Percentiles rank a stretch among this genome's conserved stretches.
Conservation (phyloP, 35 echinoderm and acorn worm genomes). For the Hemicentrotus pulcherrimus region DNA sequence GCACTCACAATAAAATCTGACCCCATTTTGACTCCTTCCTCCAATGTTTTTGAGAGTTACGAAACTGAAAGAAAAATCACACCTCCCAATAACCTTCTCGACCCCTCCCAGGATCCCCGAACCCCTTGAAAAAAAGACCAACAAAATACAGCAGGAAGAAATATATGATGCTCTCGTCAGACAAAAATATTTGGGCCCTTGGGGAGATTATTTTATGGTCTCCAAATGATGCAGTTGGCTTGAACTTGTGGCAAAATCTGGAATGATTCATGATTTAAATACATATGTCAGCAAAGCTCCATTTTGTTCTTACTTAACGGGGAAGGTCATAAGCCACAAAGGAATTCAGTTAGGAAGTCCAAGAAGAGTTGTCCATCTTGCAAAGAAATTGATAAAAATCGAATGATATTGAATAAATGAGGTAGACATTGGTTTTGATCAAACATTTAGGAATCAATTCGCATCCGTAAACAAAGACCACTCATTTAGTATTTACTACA, state of each 20-base stretch:
- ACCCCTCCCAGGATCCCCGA: neutral
- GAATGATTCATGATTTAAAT: constrained; percentile 20
- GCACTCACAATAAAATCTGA: constrained; percentile 3
- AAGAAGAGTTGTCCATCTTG: neutral
- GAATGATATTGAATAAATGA: too few species aligned
- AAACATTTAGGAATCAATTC: too few species aligned
- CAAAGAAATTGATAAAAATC: too few species aligned
- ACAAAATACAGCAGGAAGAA: neutral
- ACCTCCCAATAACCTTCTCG: neutral
- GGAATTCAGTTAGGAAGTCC: neutral
- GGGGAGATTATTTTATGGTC: neutral
- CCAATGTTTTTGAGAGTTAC: neutral
- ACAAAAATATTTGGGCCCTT: neutral
- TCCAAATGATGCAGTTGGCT: neutral
- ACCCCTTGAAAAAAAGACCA: neutral
- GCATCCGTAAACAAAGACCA: too few species aligned
- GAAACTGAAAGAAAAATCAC: neutral
- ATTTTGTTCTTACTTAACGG: neutral
- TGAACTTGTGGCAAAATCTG: constrained; percentile 3
- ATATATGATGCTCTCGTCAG: neutral
- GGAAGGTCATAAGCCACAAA: neutral
- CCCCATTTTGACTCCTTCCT: neutral
- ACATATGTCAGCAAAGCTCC: neutral
- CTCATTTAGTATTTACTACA: too few species aligned
- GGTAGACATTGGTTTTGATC: too few species aligned